Base-by-base conservation (phyloP, 1,140 invertebrate genomes). In the Aphidius ervi region DNA sequence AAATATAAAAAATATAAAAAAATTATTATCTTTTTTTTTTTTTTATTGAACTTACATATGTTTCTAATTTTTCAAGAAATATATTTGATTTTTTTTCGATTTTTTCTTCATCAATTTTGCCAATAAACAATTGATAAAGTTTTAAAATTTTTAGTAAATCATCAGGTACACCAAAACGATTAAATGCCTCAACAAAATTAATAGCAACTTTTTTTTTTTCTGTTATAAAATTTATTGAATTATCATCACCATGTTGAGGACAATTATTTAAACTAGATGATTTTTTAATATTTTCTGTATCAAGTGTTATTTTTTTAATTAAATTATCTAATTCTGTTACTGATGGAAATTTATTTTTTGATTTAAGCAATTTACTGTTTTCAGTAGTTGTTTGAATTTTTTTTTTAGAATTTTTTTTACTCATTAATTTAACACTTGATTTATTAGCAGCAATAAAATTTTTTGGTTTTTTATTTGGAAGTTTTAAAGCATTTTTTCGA, bases 91-190 rank as follows among this genome's bases (percentile, higher is more conserved):
- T 54, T 9, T 57, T 9, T 55, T 46, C 46, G 47, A 40, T 54
- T 65, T 65, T 55, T 6, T 58, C 23, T 23, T 40, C 23, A n/a
- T 59, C 42, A 48, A 66, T 48, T 45, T 9, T 46, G 23, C 31
- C 65, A 5, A 63, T 8, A 52, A 64, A 70, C 3, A 60, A 50
- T 37, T 74, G 62, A 61, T 75, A 75, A 48, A 59, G 49, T 62
- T 67, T 74, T 9, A 76, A 45, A 9, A 67, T 40, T 60, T 68
- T 67, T 16, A 75, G 40, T 10, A 77, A 58, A n/a, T 67, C 56
- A 37, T 61, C 47, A 0, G 73, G 70, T n/a, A 77, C 61, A 58
- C 68, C 67, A 61, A 65, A 67, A 20, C 53, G 42, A 45, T 64
- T 62, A 3, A 76, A 55, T 16, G 67, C 68, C 16, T 74, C 71